Evolutionary conservation across 2,797 vertebrate genomes (phyloP).

Genomic region (Parauchenoglanis punctatus): DNA sequence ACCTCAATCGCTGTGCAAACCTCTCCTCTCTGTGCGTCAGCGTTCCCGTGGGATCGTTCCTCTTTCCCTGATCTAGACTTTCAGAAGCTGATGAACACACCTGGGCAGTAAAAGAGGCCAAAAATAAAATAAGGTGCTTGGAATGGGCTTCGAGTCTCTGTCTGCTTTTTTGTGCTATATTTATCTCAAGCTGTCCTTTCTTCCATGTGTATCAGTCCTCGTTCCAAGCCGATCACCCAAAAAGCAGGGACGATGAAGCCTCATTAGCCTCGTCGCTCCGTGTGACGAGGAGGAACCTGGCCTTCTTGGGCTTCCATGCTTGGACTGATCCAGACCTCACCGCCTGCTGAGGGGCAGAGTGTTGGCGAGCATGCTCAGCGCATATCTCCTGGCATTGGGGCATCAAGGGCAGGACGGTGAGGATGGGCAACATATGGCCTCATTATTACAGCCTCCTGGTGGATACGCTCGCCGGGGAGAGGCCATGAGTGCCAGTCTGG

Average conservation of each 20-base stretch:
- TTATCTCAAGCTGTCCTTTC: conserved; percentile 32
- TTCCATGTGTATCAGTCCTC: conserved; percentile 22
- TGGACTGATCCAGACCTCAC: conserved; percentile 21
- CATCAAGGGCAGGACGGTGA: conserved; percentile 64
- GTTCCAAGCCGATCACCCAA: conserved; percentile 57
- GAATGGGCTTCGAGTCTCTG: not conserved
- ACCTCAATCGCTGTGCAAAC: not conserved
- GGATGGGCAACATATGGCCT: conserved; percentile 66
- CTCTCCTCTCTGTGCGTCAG: not conserved
- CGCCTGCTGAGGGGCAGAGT: conserved; percentile 32
- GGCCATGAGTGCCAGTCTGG: conserved; percentile 20
- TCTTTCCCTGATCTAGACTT: conserved; percentile 18
- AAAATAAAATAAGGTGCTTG: not conserved
- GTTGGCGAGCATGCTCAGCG: conserved; percentile 34
- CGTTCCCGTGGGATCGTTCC: conserved; percentile 7
- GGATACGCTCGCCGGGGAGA: conserved; percentile 15
- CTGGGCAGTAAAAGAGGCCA: conserved; percentile 19
- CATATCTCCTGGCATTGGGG: conserved; percentile 69
- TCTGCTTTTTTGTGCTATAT: conserved; percentile 43
- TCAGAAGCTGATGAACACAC: conserved; percentile 22
- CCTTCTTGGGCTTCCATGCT: conserved; percentile 34
- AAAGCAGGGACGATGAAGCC: conserved; percentile 62
- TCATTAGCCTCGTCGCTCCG: conserved; percentile 59
- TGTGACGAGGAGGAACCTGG: conserved; percentile 52
- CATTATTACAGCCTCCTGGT: conserved; percentile 55